Percentiles rank a stretch among this genome's conserved stretches.
Evolutionary conservation across 2,113 vertebrate species (phyloP).

Genomic region (Xiphophorus hellerii): DNA sequence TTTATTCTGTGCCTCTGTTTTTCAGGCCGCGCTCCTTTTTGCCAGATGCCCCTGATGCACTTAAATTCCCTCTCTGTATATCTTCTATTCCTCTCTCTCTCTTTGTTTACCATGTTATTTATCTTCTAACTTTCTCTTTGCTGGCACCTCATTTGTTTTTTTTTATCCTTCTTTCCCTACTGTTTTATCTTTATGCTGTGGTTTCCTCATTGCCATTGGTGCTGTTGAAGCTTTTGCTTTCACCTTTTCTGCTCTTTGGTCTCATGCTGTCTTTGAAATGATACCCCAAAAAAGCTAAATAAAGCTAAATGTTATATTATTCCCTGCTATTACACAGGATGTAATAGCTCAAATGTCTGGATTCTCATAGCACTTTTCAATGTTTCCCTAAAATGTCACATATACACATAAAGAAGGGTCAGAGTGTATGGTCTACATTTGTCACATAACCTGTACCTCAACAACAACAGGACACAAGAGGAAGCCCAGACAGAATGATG

Average conservation of each 20-base stretch:
- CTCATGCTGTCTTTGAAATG: constrained; percentile 46
- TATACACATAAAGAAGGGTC: not conserved
- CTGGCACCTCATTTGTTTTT: constrained; percentile 7
- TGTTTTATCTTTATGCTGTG: constrained; percentile 44
- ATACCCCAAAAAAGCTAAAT: constrained; percentile 33
- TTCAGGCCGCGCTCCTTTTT: constrained; percentile 21
- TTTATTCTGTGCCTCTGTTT: constrained; percentile 39
- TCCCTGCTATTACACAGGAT: constrained; percentile 40
- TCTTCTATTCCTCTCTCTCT: not conserved
- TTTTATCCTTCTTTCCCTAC: constrained; percentile 8
- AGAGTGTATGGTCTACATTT: not conserved
- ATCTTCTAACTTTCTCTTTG: constrained; percentile 4
- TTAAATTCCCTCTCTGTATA: constrained; percentile 10
- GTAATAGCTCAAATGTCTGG: not conserved
- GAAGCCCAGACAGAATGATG: constrained; percentile 16
- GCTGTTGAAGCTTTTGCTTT: constrained; percentile 37
- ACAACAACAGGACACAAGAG: constrained; percentile 1
- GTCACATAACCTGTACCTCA: not conserved
- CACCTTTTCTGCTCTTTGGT: constrained; percentile 18
- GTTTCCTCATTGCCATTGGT: constrained; percentile 57
- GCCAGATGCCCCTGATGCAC: constrained; percentile 26
- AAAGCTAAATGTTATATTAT: constrained; percentile 28
- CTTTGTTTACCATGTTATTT: constrained; percentile 10
- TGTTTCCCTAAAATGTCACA: not conserved
- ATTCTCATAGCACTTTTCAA: not conserved